A percentile compares a stretch with the other conserved stretches of the same genome.
Evolutionary conservation across 2,888 invertebrate genomes (phyloP).

Genomic region (Thymelicus lineola): DNA sequence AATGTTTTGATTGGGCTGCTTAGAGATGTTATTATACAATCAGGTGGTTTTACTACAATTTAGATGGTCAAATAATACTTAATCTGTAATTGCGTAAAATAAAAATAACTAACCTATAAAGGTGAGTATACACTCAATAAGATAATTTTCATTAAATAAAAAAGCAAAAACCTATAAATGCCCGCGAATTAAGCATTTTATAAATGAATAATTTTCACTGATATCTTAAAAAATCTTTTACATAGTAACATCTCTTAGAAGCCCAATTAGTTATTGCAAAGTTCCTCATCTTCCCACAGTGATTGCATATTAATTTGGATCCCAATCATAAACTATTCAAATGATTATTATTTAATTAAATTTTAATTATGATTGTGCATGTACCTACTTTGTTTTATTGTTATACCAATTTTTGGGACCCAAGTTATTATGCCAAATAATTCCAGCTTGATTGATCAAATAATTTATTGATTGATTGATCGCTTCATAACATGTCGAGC

Average conservation of each 20-base stretch:
- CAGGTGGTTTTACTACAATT: no score
- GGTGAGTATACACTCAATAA: no score
- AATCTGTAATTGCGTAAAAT: no score
- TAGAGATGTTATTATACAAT: neutral
- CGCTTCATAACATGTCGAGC: neutral
- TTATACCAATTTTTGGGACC: constrained; percentile 13
- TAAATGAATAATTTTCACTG: neutral
- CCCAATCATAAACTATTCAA: neutral
- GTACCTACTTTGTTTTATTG: constrained; percentile 8
- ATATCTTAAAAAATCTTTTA: no score
- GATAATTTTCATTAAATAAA: no score
- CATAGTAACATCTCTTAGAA: constrained; percentile 4
- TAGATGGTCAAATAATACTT: no score
- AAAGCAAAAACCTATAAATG: no score
- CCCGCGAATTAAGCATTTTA: no score
- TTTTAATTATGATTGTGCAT: constrained; percentile 13
- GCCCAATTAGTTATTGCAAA: constrained; percentile 4
- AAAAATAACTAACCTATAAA: no score
- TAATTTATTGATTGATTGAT: constrained; percentile 9
- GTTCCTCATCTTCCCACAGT: neutral
- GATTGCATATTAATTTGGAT: constrained; percentile 29
- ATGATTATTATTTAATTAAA: constrained; percentile 23
- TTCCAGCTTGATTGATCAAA: constrained; percentile 1
- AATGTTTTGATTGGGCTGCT: neutral
- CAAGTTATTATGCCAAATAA: constrained; percentile 17